Base-by-base conservation (phyloP, 2,113 vertebrate species). In the Xiphophorus hellerii region DNA sequence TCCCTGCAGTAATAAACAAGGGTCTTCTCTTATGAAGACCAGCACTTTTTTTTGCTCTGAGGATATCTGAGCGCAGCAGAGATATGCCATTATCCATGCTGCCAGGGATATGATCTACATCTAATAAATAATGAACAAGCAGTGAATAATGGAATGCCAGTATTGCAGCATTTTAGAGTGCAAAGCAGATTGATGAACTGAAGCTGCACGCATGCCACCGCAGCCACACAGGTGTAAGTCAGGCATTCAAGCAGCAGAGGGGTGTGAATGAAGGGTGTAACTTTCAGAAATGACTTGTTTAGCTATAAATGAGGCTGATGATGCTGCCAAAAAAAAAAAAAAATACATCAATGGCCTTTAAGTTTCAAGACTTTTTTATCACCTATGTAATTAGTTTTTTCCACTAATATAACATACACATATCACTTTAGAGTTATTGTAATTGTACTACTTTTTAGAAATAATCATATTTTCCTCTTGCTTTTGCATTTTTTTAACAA, bases 61-160 rank as follows among this genome's bases (percentile, higher is more conserved):
- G 81, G 30, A 69, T 78, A 80, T 73, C 73, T 69, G 62, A 85
- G 70, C 67, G 73, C 42, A 73, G 71, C 65, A 74, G 69, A 84
- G 62, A 80, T 75, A 51, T 74, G 15, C 76, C 76, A 66, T 84
- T 67, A 61, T 79, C 68, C 73, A 69, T 71, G 58, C 79, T 85
- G 72, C 74, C 84, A 76, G 62, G 22, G 30, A 74, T 80, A 80
- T 88, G 83, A 92, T 89, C 39, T 89, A 85, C 60, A 77, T 68
- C 79, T 86, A 81, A 84, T 89, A 84, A 87, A 89, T 91, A 88
- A 89, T 84, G 72, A 77, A 90, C 71, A 76, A 76, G 86, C 83
- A 71, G 77, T 70, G 86, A 86, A 88, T 89, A 88, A 90, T 80
- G 77, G 78, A 84, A 86, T 44, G 70, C 66, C 66, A 70, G 78